These are phyloP conservation scores for Mycalesis mineus DNA, from an alignment of 2,888 invertebrate species.

Conservation along the genomic window DNA sequence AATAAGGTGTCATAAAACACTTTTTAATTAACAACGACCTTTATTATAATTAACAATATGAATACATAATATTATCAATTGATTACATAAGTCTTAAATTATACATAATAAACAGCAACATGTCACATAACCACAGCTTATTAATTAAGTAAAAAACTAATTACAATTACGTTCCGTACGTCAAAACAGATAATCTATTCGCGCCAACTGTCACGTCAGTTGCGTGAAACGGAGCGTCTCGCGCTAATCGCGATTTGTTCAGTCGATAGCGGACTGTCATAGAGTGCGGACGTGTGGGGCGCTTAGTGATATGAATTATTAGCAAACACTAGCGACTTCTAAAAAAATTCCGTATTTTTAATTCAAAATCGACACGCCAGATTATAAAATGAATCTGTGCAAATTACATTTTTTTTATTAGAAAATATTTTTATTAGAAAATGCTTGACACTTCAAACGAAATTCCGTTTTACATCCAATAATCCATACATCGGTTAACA, in stretches of 20 bases:
- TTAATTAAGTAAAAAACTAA: constrained; percentile 23
- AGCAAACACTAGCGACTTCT: too few relatives aligned
- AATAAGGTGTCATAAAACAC: background rate
- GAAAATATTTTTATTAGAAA: too few relatives aligned
- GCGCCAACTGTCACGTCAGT: constrained; percentile 68
- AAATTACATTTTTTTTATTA: too few relatives aligned
- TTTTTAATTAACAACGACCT: background rate
- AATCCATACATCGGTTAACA: too few relatives aligned
- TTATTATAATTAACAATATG: background rate
- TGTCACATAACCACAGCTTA: background rate
- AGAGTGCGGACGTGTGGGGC: constrained; percentile 38
- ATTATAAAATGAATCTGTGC: too few relatives aligned
- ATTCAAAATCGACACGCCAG: too few relatives aligned
- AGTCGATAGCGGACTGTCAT: constrained; percentile 54
- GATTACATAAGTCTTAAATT: background rate
- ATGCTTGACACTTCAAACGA: too few relatives aligned
- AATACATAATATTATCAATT: background rate
- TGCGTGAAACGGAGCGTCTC: constrained; percentile 62
- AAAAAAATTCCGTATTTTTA: too few relatives aligned
- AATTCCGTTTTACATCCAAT: too few relatives aligned
- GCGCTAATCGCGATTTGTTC: constrained; percentile 60
- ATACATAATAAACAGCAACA: background rate
- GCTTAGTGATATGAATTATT: background rate
- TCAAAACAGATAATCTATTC: constrained; percentile 43
- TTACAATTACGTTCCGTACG: constrained; percentile 35